Percentiles rank a stretch among this genome's conserved stretches.
phyloP scores from a whole-genome alignment of 2,113 vertebrate species.

The Barbus barbus region DNA sequence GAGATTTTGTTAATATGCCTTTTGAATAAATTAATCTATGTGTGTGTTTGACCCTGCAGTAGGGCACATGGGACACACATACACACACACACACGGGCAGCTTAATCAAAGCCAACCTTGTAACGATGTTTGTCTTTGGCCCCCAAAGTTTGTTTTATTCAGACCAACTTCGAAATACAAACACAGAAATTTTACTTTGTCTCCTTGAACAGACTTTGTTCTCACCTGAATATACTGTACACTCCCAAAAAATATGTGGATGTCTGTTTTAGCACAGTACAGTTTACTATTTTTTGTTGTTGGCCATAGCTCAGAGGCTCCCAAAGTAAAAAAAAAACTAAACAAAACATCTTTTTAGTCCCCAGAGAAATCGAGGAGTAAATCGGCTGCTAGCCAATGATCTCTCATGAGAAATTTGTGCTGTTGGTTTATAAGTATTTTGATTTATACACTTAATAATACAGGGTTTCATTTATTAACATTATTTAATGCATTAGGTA shows the following conservation, averaged over 20 bases:
- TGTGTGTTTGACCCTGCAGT: conserved; percentile 5
- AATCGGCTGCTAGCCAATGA: background rate
- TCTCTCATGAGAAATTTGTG: background rate
- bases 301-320: background rate
- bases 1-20: conserved; percentile 17
- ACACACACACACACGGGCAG: background rate
- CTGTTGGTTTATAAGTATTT: no score
- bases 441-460: background rate
- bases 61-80: background rate
- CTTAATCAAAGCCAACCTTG: background rate
- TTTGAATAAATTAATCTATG: conserved; percentile 28
- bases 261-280: background rate
- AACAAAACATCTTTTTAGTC: background rate
- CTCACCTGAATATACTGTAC: background rate
- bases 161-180: background rate
- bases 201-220: background rate
- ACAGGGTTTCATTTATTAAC: background rate
- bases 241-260: background rate
- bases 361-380: background rate
- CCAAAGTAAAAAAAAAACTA: background rate
- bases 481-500: background rate
- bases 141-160: background rate
- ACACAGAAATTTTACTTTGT: background rate
- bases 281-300: background rate
- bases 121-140: background rate